These are phyloP conservation scores for Aulostomus chinensis DNA, from an alignment of 2,797 vertebrate species.

Conservation along the genomic window DNA sequence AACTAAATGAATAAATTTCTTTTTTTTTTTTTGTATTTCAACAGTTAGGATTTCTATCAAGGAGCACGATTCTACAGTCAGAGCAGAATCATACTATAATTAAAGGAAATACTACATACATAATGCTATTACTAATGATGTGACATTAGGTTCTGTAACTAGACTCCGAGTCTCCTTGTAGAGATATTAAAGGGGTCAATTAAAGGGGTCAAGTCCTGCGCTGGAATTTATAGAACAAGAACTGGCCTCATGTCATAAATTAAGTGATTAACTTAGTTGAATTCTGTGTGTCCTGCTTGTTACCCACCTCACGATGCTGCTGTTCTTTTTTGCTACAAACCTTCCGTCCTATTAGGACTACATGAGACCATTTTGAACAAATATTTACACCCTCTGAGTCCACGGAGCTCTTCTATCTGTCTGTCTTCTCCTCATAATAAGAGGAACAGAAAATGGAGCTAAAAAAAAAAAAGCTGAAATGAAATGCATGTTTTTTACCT, in stretches of 20 bases:
- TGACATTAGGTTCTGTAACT: slow-evolving; percentile 1
- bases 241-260: slow-evolving; percentile 4
- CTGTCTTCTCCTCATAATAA: no score
- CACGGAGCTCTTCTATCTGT: no score
- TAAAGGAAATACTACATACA: slow-evolving; percentile 37
- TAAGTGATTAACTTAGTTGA: slow-evolving; percentile 3
- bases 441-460: not conserved
- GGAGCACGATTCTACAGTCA: no score
- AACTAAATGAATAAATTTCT: not conserved
- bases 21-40: no score
- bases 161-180: slow-evolving; percentile 16
- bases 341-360: not conserved
- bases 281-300: slow-evolving; percentile 13
- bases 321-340: slow-evolving; percentile 16
- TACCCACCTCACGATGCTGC: slow-evolving; percentile 15
- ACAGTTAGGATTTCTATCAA: no score
- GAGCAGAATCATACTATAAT: slow-evolving; percentile 9
- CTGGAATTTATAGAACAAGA: not conserved
- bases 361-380: slow-evolving; percentile 11
- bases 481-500: no score
- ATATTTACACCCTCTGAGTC: not conserved
- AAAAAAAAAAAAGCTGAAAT: no score
- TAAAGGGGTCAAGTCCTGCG: not conserved
- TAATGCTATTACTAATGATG: slow-evolving; percentile 4
- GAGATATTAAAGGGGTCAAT: not conserved